Percentiles rank a stretch among this genome's conserved stretches.
These are phyloP conservation scores for Anastrepha ludens DNA, from an alignment of 1,140 invertebrate species.

Conservation along the genomic window DNA sequence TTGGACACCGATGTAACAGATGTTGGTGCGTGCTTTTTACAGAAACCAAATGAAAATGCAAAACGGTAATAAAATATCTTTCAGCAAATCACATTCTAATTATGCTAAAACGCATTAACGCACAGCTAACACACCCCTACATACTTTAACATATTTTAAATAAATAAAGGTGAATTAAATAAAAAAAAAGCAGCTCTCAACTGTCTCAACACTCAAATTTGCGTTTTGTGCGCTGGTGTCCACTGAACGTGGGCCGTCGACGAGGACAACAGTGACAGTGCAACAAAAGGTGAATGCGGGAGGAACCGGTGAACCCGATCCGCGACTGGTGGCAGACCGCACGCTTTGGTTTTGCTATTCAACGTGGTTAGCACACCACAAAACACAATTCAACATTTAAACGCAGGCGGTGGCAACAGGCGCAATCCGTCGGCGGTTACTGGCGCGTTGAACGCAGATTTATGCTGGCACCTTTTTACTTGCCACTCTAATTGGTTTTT, in stretches of 20 bases:
- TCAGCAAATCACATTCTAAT: conserved; percentile 52
- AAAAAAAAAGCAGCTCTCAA: background rate
- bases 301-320: conserved; percentile 4
- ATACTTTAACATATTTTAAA: background rate
- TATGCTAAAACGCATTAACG: conserved; percentile 52
- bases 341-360: background rate
- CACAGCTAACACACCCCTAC: background rate
- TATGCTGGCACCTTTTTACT: conserved; percentile 41
- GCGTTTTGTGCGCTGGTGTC: conserved; percentile 10
- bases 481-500: background rate
- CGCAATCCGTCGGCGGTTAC: background rate
- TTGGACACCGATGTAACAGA: background rate
- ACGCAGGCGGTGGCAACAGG: conserved; percentile 1
- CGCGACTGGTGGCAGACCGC: conserved; percentile 30
- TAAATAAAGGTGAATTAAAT: background rate
- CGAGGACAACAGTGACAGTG: background rate
- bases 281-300: conserved; percentile 36
- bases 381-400: conserved; percentile 55
- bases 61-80: background rate
- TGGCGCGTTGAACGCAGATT: conserved; percentile 7
- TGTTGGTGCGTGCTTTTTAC: background rate
- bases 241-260: background rate
- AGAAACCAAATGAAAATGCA: background rate
- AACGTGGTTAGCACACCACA: background rate
- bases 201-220: background rate